Base-by-base conservation (phyloP, 2,113 vertebrate species). In the Hypocryptadius cinnamomeus region DNA sequence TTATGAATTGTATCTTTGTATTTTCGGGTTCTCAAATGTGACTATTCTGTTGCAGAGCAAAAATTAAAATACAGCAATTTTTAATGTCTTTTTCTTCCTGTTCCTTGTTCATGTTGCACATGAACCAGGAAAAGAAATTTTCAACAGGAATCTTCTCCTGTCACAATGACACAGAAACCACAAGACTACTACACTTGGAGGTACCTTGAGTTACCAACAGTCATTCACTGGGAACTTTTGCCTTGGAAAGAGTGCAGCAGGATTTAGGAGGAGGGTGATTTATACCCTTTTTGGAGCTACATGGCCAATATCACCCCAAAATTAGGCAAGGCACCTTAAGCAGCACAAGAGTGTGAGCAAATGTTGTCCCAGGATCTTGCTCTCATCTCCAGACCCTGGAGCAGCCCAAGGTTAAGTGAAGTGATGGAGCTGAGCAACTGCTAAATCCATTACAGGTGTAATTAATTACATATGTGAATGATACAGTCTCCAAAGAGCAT, bases 391-490 rank as follows among this genome's bases (percentile, higher is more conserved):
- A 72, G n/a, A 44, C 5, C 31, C 40, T 24, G 83, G 44, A 68
- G 51, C 20, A 85, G 74, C 25, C 17, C 51, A 21, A 37, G 14
- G 17, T n/a, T 37, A 51, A 81, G 42, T 22, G 69, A 39, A 0
- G 1, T 0, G 0, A 18, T 0, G 2, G 66, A 69, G 56, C 60
- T 84, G 48, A 86, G 47, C 0, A 8, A 66, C 44, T 61, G 60
- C 35, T 77, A 56, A 65, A 22, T 13, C 40, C 31, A 30, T 76
- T 54, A 72, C 12, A 30, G 0, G 1, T 23, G 31, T 40, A 37
- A 65, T 31, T 48, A 53, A 80, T 25, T 70, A 57, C 5, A n/a
- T 4, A 10, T 3, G 70, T 31, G 70, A 78, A 72, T 1, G 16
- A 69, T 8, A 37, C 0, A 0, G 15, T 54, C 39, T 42, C 66